Evolutionary conservation across 1,140 invertebrate species (phyloP).

Genomic region (Brachionus paranguensis): DNA sequence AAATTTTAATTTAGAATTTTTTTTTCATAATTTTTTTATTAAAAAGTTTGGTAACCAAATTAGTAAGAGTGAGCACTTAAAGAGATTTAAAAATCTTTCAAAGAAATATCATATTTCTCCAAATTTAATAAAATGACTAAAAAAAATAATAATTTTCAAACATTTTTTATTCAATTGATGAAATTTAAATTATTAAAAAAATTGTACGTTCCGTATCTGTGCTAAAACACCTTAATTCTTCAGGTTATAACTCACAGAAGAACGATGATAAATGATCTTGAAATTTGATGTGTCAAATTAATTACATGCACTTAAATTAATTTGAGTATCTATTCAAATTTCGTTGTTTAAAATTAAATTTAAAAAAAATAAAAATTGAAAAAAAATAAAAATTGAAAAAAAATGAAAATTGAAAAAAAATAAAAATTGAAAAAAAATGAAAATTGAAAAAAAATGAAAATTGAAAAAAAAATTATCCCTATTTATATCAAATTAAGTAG

Average conservation of each 20-base stretch:
- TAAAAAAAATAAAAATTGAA: neutral
- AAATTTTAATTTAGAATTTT: too few species aligned
- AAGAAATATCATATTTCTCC: too few species aligned
- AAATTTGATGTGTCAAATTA: slow-evolving; percentile 34
- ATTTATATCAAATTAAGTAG: neutral
- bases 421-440: neutral
- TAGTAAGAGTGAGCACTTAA: too few species aligned
- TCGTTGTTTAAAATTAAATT: neutral
- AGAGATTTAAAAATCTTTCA: too few species aligned
- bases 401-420: too few species aligned
- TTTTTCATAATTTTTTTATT: too few species aligned
- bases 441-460: neutral
- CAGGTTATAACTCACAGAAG: slow-evolving; percentile 23
- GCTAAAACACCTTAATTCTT: slow-evolving; percentile 11
- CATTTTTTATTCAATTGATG: neutral
- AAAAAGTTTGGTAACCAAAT: too few species aligned
- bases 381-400: neutral
- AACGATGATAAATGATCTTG: neutral
- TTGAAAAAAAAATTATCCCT: neutral
- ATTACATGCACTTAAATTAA: slow-evolving; percentile 17
- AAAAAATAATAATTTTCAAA: neutral
- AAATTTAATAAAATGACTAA: too few species aligned
- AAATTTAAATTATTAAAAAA: neutral
- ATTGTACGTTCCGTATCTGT: slow-evolving; percentile 21
- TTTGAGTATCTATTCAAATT: slow-evolving; percentile 32